Conservation (phyloP, 2,113 vertebrate species). For the Alethe diademata region DNA sequence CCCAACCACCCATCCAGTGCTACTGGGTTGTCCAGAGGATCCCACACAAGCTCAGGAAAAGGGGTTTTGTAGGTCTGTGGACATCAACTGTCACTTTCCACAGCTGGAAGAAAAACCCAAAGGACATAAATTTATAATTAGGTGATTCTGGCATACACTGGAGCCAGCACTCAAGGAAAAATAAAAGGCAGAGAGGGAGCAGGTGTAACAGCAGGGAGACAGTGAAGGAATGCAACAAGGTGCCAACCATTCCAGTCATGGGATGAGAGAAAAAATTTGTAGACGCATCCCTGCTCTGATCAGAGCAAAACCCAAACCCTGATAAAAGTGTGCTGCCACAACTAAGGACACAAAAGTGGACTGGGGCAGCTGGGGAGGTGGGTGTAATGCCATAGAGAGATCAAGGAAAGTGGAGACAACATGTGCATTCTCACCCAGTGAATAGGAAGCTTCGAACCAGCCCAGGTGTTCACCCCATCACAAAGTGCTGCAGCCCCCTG, state of each 20-base stretch:
- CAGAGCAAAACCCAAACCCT: not conserved
- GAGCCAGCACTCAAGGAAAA: not conserved
- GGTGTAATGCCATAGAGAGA: not conserved
- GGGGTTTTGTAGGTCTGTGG: not conserved
- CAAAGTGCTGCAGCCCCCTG: not conserved
- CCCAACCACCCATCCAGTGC: not conserved
- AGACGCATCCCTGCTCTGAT: rapidly evolving
- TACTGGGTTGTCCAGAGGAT: not conserved
- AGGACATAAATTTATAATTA: not conserved
- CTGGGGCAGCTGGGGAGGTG: too few species aligned
- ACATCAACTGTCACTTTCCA: not conserved
- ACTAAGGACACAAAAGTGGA: not conserved
- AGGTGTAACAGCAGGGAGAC: not conserved
- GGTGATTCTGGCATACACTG: not conserved
- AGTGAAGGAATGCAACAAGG: not conserved
- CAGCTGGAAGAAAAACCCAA: not conserved
- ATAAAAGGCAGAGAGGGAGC: not conserved
- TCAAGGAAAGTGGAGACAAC: not conserved
- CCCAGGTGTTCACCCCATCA: not conserved
- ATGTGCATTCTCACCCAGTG: too few species aligned
- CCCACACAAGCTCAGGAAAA: not conserved
- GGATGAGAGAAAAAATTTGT: rapidly evolving
- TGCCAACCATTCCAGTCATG: rapidly evolving
- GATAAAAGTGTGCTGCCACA: not conserved
- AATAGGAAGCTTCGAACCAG: not conserved